A percentile compares a stretch with the other conserved stretches of the same genome.
Conservation (phyloP, 2,113 vertebrate species). For the Otolemur garnettii region DNA sequence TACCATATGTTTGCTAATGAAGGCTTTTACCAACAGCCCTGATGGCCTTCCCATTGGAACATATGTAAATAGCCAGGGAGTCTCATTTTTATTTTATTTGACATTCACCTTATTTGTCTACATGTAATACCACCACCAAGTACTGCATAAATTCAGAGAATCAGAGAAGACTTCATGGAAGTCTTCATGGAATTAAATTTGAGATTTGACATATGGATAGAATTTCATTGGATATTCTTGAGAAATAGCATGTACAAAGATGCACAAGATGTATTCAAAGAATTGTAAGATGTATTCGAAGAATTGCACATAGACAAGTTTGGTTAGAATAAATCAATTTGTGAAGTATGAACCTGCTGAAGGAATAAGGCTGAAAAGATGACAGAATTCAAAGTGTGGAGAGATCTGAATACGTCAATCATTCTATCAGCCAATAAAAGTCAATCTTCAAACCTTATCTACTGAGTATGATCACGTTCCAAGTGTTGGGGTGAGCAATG, state of each 20-base stretch:
- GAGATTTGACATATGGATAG: not conserved
- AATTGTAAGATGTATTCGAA: not conserved
- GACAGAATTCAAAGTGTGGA: not conserved
- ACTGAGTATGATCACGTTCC: not conserved
- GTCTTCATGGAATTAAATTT: not conserved
- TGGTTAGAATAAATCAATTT: not conserved
- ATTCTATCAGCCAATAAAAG: not conserved
- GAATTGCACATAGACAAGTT: not conserved
- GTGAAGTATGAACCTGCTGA: not conserved
- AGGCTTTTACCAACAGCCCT: not conserved
- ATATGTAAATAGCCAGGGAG: not conserved
- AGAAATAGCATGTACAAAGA: not conserved
- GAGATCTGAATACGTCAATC: not conserved
- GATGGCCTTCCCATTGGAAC: not conserved
- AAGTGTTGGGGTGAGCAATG: not conserved
- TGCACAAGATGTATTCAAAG: not conserved
- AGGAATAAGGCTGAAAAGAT: conserved; percentile 1
- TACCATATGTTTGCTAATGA: not conserved
- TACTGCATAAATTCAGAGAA: not conserved
- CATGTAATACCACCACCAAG: not conserved
- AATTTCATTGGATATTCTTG: not conserved
- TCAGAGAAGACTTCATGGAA: not conserved
- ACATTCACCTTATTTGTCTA: not conserved
- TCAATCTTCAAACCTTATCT: not conserved
- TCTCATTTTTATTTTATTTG: conserved; percentile 11